These are phyloP conservation scores for Lepidurus arcticus DNA, from an alignment of 1,140 invertebrate genomes.

Conservation along the genomic window DNA sequence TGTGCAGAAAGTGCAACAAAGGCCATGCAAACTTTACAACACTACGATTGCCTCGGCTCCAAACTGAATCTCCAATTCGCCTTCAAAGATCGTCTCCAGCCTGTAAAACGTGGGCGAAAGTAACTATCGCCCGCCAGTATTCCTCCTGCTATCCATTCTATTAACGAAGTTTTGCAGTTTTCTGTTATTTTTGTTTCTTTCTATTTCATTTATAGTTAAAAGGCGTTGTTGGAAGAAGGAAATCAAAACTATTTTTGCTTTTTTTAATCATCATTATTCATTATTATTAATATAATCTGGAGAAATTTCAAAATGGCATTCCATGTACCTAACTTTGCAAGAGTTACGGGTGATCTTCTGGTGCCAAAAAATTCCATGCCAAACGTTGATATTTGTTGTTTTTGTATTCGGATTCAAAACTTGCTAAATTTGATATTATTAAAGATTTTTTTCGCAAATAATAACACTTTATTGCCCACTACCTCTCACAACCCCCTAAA, in stretches of 20 bases:
- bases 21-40: slow-evolving; percentile 10
- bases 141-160: not conserved
- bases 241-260: not conserved
- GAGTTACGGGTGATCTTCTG: not conserved
- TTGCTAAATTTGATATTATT: too few species aligned
- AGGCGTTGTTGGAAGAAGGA: not conserved
- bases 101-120: not conserved
- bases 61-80: not conserved
- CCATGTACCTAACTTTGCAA: not conserved
- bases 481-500: too few species aligned
- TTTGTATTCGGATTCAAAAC: not conserved
- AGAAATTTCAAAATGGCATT: not conserved
- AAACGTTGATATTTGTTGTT: not conserved
- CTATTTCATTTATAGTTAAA: not conserved
- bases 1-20: not conserved
- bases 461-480: too few species aligned
- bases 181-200: not conserved
- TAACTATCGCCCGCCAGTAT: not conserved
- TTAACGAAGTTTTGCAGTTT: not conserved
- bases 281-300: too few species aligned
- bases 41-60: not conserved
- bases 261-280: too few species aligned
- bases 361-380: not conserved
- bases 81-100: slow-evolving; percentile 12
- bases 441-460: too few species aligned